Evolutionary conservation across 2,113 vertebrate genomes (phyloP).

Genomic region (Oceanodroma tethys): DNA sequence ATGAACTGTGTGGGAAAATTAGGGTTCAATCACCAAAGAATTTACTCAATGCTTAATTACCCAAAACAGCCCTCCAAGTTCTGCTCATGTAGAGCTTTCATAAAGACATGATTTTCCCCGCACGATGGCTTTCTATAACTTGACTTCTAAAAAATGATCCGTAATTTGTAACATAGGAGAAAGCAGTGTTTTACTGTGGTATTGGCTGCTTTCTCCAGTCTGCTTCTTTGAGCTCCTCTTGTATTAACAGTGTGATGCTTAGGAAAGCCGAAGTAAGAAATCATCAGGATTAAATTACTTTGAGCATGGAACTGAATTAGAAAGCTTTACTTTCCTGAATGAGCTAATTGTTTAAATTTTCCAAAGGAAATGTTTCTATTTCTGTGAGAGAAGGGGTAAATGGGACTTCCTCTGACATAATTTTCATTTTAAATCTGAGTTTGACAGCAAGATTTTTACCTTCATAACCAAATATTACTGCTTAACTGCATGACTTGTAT

Average conservation of each 20-base stretch:
- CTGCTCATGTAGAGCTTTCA: conserved; percentile 36
- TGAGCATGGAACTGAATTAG: conserved; percentile 31
- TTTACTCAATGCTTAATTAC: conserved; percentile 60
- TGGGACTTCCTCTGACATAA: conserved; percentile 54
- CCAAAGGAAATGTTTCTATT: conserved; percentile 40
- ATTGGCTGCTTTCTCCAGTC: not conserved
- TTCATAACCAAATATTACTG: conserved; percentile 65
- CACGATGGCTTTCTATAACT: not conserved
- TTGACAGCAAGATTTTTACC: conserved; percentile 69
- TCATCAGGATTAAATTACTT: conserved; percentile 33
- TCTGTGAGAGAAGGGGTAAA: conserved; percentile 41
- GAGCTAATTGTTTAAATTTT: conserved; percentile 61
- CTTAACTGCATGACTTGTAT: conserved; percentile 63
- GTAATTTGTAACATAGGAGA: not conserved
- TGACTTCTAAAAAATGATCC: conserved; percentile 7
- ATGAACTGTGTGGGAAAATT: conserved; percentile 64
- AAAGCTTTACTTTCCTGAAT: conserved; percentile 57
- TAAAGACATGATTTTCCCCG: not conserved
- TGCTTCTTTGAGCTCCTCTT: not conserved
- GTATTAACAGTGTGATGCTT: not conserved
- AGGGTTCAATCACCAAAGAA: conserved; percentile 43
- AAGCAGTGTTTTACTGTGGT: not conserved
- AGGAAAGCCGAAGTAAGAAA: conserved; percentile 23
- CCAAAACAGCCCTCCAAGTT: conserved; percentile 36
- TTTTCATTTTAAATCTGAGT: conserved; percentile 40